These are phyloP conservation scores for Hypena proboscidalis DNA, from an alignment of 2,888 invertebrate genomes.

Conservation along the genomic window DNA sequence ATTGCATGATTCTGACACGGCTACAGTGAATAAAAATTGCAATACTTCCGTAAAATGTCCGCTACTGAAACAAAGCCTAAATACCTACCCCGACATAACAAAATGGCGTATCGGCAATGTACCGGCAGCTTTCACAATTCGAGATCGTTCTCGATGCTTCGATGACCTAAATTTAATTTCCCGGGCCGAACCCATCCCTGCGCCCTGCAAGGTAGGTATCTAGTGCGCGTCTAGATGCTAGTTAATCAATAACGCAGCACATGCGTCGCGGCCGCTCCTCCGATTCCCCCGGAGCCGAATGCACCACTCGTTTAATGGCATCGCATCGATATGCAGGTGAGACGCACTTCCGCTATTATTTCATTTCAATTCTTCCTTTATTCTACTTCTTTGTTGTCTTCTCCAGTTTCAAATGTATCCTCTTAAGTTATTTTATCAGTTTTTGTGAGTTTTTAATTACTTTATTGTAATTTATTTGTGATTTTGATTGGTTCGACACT, in stretches of 20 bases:
- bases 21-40: too few relatives aligned
- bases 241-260: conserved; percentile 5
- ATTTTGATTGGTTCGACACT: neutral
- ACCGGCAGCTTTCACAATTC: too few relatives aligned
- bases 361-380: too few relatives aligned
- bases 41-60: too few relatives aligned
- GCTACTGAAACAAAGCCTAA: too few relatives aligned
- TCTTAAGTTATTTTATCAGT: neutral
- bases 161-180: conserved; percentile 2
- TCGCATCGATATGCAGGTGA: conserved; percentile 11
- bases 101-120: too few relatives aligned
- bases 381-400: neutral
- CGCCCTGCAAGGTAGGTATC: neutral
- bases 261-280: conserved; percentile 2
- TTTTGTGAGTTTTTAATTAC: neutral
- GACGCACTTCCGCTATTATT: neutral
- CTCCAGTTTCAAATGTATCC: neutral
- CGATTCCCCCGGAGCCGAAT: neutral
- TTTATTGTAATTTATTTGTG: neutral
- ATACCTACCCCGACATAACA: too few relatives aligned
- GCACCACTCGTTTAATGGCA: conserved; percentile 7
- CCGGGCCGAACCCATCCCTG: neutral
- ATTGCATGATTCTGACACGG: too few relatives aligned
- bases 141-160: conserved; percentile 2
- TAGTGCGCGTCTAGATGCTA: conserved; percentile 6